phyloP scores from a whole-genome alignment of 2,888 invertebrate genomes.

The Craniophora ligustri region DNA sequence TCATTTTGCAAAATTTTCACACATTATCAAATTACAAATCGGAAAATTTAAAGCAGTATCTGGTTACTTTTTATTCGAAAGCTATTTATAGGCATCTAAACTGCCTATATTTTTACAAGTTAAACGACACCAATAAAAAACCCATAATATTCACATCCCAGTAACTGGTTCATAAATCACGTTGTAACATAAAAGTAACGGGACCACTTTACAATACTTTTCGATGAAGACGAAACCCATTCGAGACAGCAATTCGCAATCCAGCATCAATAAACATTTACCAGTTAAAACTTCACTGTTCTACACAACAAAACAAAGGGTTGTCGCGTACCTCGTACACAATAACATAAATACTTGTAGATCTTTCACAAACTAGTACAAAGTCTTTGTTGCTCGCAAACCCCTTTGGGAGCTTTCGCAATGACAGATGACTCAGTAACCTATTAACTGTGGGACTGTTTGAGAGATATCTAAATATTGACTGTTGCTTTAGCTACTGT shows the following conservation, averaged over 20 bases:
- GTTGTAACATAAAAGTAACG: conserved; percentile 49
- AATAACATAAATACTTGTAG: conserved; percentile 69
- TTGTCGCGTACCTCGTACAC: conserved; percentile 67
- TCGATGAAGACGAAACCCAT: conserved; percentile 42
- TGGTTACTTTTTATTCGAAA: conserved; percentile 34
- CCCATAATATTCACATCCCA: conserved; percentile 49
- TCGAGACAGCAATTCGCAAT: conserved; percentile 63
- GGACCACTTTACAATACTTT: conserved; percentile 44
- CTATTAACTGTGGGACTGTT: conserved; percentile 56
- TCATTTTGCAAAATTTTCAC: conserved; percentile 27
- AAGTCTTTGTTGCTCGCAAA: conserved; percentile 64
- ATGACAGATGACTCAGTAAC: conserved; percentile 74
- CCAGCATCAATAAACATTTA: conserved; percentile 68
- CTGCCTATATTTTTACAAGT: conserved; percentile 33
- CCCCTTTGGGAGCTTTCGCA: conserved; percentile 71
- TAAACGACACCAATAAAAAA: conserved; percentile 50
- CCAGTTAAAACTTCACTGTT: conserved; percentile 66
- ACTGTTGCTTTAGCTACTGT: conserved; percentile 44
- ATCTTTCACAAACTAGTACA: conserved; percentile 62
- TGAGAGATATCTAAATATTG: conserved; percentile 62
- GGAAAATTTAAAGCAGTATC: conserved; percentile 28
- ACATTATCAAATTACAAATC: conserved; percentile 38
- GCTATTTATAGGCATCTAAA: conserved; percentile 32
- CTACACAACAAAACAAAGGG: conserved; percentile 71
- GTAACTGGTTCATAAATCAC: conserved; percentile 53